Percentiles rank a stretch among this genome's conserved stretches.
Evolutionary conservation across 2,113 vertebrate genomes (phyloP).

Genomic region (Pipa parva): DNA sequence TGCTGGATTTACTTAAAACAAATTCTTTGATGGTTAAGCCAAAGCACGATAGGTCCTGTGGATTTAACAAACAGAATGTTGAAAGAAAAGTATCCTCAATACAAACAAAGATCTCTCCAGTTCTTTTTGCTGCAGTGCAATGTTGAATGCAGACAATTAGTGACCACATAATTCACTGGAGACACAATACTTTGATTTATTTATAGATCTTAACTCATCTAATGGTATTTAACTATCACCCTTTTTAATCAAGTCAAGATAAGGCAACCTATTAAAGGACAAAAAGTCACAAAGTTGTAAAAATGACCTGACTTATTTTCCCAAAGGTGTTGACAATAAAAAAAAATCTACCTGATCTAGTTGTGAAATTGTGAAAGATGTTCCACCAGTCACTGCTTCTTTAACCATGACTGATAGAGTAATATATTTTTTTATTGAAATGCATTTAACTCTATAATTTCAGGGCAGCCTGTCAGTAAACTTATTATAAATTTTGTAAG

Average conservation of each 20-base stretch:
- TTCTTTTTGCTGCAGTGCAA: slow-evolving; percentile 11
- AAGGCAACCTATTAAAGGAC: slow-evolving; percentile 53
- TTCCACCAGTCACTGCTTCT: too few relatives aligned
- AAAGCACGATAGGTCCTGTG: slow-evolving; percentile 28
- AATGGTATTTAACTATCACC: slow-evolving; percentile 64
- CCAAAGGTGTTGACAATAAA: slow-evolving; percentile 41
- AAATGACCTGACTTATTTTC: slow-evolving; percentile 23
- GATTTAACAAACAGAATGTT: slow-evolving; percentile 51
- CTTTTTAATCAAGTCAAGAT: slow-evolving; percentile 55
- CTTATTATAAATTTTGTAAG: too few relatives aligned
- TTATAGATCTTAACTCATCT: slow-evolving; percentile 61
- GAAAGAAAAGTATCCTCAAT: slow-evolving; percentile 47
- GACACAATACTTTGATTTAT: slow-evolving; percentile 56
- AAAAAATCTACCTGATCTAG: slow-evolving; percentile 26
- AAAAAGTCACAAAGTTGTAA: slow-evolving; percentile 39
- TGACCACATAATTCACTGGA: slow-evolving; percentile 40
- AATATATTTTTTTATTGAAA: too few relatives aligned
- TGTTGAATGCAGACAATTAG: slow-evolving; percentile 49
- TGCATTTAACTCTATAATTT: too few relatives aligned
- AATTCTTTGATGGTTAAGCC: slow-evolving; percentile 40
- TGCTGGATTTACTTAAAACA: slow-evolving; percentile 6
- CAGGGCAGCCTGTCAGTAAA: too few relatives aligned
- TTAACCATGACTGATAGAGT: too few relatives aligned
- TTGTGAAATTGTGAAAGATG: too few relatives aligned
- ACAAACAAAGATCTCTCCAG: slow-evolving; percentile 39